Evolutionary conservation across 2,888 invertebrate species (phyloP).

Genomic region (Andrena praecox): DNA sequence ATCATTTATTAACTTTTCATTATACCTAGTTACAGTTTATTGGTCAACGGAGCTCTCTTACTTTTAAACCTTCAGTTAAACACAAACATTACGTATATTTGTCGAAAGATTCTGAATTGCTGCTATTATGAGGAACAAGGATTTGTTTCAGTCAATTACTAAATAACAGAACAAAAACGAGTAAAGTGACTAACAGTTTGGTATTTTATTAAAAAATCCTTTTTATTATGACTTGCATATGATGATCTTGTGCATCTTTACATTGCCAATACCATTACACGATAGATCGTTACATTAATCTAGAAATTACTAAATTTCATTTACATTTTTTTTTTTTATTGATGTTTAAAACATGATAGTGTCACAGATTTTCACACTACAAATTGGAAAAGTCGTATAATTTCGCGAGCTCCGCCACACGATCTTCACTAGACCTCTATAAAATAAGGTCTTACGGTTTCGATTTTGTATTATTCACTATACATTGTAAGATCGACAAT

Average conservation of each 20-base stretch:
- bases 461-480: conserved; percentile 45
- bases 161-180: conserved; percentile 27
- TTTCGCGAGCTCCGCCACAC: conserved; percentile 68
- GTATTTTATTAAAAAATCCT: conserved; percentile 76
- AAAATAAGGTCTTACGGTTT: conserved; percentile 48
- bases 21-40: conserved; percentile 34
- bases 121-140: conserved; percentile 41
- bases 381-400: conserved; percentile 62
- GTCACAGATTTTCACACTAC: conserved; percentile 50
- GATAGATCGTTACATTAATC: conserved; percentile 61
- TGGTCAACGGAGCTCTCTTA: conserved; percentile 63
- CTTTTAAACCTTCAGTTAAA: conserved; percentile 10
- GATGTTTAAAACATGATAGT: conserved; percentile 57
- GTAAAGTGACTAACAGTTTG: conserved; percentile 53
- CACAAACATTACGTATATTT: conserved; percentile 11
- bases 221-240: conserved; percentile 76
- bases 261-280: conserved; percentile 69
- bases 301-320: conserved; percentile 62
- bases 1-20: conserved; percentile 22
- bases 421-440: conserved; percentile 55
- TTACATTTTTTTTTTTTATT: conserved; percentile 43
- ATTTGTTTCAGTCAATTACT: conserved; percentile 12
- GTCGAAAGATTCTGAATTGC: conserved; percentile 18
- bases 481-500: conserved; percentile 51
- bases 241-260: conserved; percentile 76